Conservation (phyloP, 2,888 invertebrate genomes). For the Ischnus inquisitorius region DNA sequence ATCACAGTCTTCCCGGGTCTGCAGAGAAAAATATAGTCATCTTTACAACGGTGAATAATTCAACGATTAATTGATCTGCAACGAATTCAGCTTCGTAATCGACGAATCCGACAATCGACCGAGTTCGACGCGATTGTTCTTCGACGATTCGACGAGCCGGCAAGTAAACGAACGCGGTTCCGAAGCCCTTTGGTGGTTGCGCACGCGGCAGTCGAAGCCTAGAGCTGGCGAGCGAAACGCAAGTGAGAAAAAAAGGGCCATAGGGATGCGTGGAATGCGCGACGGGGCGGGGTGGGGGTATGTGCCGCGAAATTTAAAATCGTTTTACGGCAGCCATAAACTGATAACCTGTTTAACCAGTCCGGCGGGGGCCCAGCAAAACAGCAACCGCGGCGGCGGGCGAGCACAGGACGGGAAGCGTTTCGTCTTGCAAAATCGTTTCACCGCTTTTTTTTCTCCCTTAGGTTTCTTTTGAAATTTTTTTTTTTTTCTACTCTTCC, state of each 20-base stretch:
- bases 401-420: slow-evolving; percentile 65
- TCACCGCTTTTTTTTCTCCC: slow-evolving; percentile 71
- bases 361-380: slow-evolving; percentile 70
- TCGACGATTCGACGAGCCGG: slow-evolving; percentile 14
- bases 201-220: slow-evolving; percentile 38
- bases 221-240: slow-evolving; percentile 31
- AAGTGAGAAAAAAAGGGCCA: slow-evolving; percentile 36
- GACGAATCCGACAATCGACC: not conserved
- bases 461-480: slow-evolving; percentile 65
- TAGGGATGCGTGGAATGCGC: slow-evolving; percentile 42
- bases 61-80: not conserved
- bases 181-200: slow-evolving; percentile 40
- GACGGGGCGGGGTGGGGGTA: too few species aligned
- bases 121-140: slow-evolving; percentile 34
- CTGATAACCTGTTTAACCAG: slow-evolving; percentile 84
- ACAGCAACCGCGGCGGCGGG: slow-evolving; percentile 16
- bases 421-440: slow-evolving; percentile 76
- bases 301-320: slow-evolving; percentile 84
- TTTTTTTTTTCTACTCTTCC: slow-evolving; percentile 60
- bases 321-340: slow-evolving; percentile 83
- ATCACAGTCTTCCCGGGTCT: too few species aligned
- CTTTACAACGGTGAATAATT: too few species aligned
- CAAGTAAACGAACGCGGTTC: slow-evolving; percentile 25
- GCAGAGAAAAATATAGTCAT: too few species aligned
- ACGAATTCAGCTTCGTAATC: not conserved